phyloP scores from a whole-genome alignment of 2,888 invertebrate genomes.

The Ophion ellenae region DNA sequence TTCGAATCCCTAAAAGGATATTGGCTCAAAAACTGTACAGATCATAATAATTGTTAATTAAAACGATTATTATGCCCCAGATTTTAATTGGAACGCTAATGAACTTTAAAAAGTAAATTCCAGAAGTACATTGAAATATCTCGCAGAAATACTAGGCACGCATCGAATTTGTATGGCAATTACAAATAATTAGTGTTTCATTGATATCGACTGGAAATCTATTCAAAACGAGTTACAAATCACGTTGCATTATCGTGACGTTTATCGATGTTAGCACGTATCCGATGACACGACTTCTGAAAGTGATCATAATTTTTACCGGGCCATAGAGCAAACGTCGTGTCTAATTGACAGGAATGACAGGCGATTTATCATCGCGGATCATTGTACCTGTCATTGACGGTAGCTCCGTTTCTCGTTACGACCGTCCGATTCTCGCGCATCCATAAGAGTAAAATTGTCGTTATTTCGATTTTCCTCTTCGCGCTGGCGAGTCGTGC shows the following conservation, averaged over 20 bases:
- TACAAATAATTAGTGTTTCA: not conserved
- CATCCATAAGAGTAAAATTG: not conserved
- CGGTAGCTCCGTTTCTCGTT: conserved; percentile 5
- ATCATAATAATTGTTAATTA: not conserved
- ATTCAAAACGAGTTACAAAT: conserved; percentile 6
- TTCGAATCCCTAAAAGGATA: not conserved
- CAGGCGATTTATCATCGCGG: conserved; percentile 18
- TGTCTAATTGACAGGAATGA: conserved; percentile 27
- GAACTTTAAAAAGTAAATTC: not conserved
- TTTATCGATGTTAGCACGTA: conserved; percentile 18
- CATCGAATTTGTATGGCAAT: not conserved
- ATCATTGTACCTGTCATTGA: conserved; percentile 7
- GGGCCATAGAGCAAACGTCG: not conserved
- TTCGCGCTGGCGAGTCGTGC: not conserved
- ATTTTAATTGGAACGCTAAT: not conserved
- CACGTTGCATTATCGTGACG: not conserved
- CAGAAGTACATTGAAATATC: not conserved
- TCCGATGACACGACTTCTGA: conserved; percentile 2
- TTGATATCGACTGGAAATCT: not conserved
- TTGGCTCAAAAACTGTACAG: not conserved
- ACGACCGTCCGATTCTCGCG: not conserved
- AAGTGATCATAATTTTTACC: conserved; percentile 7
- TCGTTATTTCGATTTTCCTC: not conserved
- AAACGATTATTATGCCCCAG: too few species aligned
- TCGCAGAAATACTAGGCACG: not conserved